These are phyloP conservation scores for Drosophila dives DNA, from an alignment of 2,888 invertebrate genomes.

Conservation along the genomic window DNA sequence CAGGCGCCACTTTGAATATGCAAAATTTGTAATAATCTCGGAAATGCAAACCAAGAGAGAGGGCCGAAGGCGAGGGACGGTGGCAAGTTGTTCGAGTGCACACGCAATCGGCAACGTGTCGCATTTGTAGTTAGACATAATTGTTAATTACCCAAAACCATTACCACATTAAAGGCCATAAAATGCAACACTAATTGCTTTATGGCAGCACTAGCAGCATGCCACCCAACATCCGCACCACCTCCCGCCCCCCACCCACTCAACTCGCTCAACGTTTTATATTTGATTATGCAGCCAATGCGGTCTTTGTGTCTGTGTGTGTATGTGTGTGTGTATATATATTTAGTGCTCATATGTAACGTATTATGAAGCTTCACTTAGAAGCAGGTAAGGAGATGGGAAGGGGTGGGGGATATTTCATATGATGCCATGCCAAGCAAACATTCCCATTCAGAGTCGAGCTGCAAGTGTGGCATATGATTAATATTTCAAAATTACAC, in stretches of 20 bases:
- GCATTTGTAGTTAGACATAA: constrained; percentile 82
- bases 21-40: constrained; percentile 75
- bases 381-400: background rate
- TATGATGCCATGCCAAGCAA: constrained; percentile 68
- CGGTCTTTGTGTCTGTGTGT: background rate
- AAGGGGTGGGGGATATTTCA: constrained; percentile 1
- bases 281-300: constrained; percentile 75
- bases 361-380: constrained; percentile 58
- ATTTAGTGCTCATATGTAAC: constrained; percentile 65
- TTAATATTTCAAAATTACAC: constrained; percentile 81
- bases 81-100: constrained; percentile 11
- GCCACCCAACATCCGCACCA: background rate
- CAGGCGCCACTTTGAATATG: constrained; percentile 68
- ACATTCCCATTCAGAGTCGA: constrained; percentile 49
- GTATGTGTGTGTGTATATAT: constrained; percentile 28
- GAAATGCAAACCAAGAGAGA: constrained; percentile 17
- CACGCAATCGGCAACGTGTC: constrained; percentile 81
- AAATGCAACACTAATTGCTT: constrained; percentile 81
- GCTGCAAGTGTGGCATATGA: constrained; percentile 69
- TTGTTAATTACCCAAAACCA: constrained; percentile 80
- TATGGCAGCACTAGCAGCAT: constrained; percentile 54
- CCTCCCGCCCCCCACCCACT: background rate
- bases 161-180: constrained; percentile 81
- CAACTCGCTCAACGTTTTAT: constrained; percentile 59
- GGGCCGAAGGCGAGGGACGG: background rate